These are phyloP conservation scores for Pangasianodon gigas DNA, from an alignment of 2,113 vertebrate species.

Conservation along the genomic window DNA sequence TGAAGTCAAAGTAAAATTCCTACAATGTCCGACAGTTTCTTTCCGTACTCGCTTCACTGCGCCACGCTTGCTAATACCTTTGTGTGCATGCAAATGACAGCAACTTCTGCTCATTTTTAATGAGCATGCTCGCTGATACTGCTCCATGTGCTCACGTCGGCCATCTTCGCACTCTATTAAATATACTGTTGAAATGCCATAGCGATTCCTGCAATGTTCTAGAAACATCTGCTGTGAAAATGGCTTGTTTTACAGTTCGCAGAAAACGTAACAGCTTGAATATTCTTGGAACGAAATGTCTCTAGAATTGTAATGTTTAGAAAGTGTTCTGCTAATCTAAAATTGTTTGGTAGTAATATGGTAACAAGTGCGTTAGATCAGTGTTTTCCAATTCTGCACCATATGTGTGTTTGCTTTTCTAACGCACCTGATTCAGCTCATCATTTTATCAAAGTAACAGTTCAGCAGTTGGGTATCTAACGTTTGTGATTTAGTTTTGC, in stretches of 20 bases:
- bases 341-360: neutral
- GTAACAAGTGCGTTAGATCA: neutral
- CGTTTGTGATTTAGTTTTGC: neutral
- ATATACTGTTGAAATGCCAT: neutral
- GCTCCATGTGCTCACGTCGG: neutral
- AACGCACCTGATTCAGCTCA: neutral
- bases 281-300: neutral
- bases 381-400: neutral
- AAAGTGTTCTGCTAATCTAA: neutral
- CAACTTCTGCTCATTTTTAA: neutral
- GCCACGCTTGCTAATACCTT: neutral
- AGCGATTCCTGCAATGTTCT: neutral
- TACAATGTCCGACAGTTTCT: neutral
- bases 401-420: neutral
- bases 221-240: neutral
- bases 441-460: neutral
- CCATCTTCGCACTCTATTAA: neutral
- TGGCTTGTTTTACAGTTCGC: neutral
- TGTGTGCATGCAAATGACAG: constrained; percentile 16
- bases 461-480: neutral
- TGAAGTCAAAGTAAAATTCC: neutral
- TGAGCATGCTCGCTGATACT: neutral
- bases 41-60: neutral
- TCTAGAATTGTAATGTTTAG: neutral
- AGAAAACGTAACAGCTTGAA: neutral